Evolutionary conservation across 2,888 invertebrate genomes (phyloP).

Genomic region (Phoronis australis): DNA sequence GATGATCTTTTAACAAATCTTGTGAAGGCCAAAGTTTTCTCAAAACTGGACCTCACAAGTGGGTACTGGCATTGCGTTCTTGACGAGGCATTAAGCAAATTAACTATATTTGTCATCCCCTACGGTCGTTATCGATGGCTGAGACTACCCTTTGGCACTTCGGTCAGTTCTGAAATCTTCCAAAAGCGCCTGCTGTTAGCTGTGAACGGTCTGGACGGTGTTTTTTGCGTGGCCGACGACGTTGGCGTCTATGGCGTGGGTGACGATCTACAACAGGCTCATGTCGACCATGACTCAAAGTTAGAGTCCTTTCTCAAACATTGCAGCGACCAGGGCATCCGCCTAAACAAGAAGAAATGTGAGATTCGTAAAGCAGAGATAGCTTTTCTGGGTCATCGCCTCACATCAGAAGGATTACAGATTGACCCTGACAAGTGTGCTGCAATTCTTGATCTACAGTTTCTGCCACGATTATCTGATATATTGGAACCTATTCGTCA

Average conservation of each 20-base stretch:
- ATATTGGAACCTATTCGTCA: constrained; percentile 2
- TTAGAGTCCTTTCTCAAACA: constrained; percentile 7
- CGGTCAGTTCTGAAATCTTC: constrained; percentile 12
- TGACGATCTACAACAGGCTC: neutral
- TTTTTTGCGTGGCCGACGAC: constrained; percentile 15
- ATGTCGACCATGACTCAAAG: constrained; percentile 13
- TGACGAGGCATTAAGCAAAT: constrained; percentile 7
- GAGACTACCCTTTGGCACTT: constrained; percentile 14
- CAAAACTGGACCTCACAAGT: constrained; percentile 6
- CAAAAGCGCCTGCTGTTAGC: constrained; percentile 10
- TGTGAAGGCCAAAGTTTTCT: constrained; percentile 5
- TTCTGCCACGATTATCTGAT: constrained; percentile 3
- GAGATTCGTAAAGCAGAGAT: neutral
- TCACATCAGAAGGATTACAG: constrained; percentile 9
- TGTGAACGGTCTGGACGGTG: constrained; percentile 12
- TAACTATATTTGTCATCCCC: constrained; percentile 10
- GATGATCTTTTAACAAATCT: constrained; percentile 11
- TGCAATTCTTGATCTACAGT: constrained; percentile 7
- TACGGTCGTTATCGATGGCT: constrained; percentile 5
- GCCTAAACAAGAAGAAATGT: constrained; percentile 4
- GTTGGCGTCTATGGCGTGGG: constrained; percentile 13
- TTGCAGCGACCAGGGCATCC: neutral
- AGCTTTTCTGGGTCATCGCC: constrained; percentile 8
- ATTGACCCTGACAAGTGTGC: constrained; percentile 7
- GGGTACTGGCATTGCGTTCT: constrained; percentile 10